Evolutionary conservation across 2,797 vertebrate species (phyloP).

Genomic region (Siniperca obscura): DNA sequence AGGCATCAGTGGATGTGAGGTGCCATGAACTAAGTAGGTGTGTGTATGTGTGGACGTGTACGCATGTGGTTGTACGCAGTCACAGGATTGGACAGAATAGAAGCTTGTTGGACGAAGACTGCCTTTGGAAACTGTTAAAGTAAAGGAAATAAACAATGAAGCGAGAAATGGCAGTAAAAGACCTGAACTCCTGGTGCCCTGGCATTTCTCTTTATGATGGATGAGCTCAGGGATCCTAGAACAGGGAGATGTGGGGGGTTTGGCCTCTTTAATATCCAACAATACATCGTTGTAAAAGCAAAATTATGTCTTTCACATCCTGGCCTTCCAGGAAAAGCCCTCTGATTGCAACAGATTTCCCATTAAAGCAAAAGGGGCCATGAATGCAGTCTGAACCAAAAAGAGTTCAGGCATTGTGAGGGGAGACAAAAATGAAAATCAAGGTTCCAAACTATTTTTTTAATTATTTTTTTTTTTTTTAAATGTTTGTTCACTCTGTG

Average conservation of each 20-base stretch:
- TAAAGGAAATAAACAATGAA: constrained; percentile 80
- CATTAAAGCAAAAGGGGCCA: constrained; percentile 67
- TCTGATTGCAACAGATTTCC: constrained; percentile 75
- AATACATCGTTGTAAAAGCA: constrained; percentile 71
- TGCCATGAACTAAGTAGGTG: constrained; percentile 2
- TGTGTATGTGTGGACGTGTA: constrained; percentile 9
- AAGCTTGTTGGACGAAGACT: constrained; percentile 48
- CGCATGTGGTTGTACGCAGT: constrained; percentile 41
- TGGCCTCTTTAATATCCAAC: constrained; percentile 71
- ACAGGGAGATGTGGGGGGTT: constrained; percentile 62
- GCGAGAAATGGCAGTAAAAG: constrained; percentile 74
- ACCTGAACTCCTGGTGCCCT: constrained; percentile 75
- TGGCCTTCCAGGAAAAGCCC: constrained; percentile 69
- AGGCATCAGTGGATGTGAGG: constrained; percentile 10
- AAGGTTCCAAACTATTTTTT: constrained; percentile 23
- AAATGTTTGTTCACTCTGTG: constrained; percentile 24
- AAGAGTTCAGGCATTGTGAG: constrained; percentile 34
- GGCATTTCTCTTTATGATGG: constrained; percentile 78
- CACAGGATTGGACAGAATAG: constrained; percentile 47
- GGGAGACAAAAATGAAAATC: constrained; percentile 18
- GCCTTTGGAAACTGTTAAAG: constrained; percentile 73
- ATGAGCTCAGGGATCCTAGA: constrained; percentile 70
- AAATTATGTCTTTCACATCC: constrained; percentile 72
- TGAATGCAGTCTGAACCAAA: constrained; percentile 47
- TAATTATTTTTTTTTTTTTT: neutral